These are phyloP conservation scores for Microcaecilia unicolor DNA, from an alignment of 2,797 vertebrate species.

Conservation along the genomic window DNA sequence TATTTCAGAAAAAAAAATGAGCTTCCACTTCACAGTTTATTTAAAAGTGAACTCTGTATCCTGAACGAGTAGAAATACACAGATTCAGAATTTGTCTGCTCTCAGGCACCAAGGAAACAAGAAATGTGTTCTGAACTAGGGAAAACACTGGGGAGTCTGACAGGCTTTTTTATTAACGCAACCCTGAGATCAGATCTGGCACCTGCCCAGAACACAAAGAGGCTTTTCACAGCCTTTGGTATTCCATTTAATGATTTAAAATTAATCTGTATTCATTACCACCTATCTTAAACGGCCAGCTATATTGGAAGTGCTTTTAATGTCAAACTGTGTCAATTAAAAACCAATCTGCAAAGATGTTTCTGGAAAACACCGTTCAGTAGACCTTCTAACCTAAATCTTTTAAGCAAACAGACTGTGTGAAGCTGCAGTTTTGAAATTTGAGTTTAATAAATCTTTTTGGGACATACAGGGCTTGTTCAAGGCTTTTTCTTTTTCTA, in stretches of 20 bases:
- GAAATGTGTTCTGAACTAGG: slow-evolving; percentile 48
- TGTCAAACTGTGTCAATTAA: slow-evolving; percentile 56
- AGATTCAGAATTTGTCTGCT: too few relatives aligned
- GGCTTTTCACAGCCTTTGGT: slow-evolving; percentile 34
- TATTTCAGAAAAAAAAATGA: too few relatives aligned
- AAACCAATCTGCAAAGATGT: slow-evolving; percentile 46
- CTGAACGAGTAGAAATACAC: too few relatives aligned
- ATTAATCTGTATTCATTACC: slow-evolving; percentile 57
- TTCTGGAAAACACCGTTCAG: slow-evolving; percentile 26
- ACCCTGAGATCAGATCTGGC: slow-evolving; percentile 21
- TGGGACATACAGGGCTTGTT: too few relatives aligned
- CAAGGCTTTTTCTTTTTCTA: too few relatives aligned
- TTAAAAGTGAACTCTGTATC: too few relatives aligned
- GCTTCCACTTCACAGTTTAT: too few relatives aligned
- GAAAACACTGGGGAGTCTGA: slow-evolving; percentile 35
- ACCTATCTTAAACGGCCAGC: slow-evolving; percentile 53
- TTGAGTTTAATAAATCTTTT: too few relatives aligned
- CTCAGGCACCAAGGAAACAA: too few relatives aligned
- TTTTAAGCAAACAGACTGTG: slow-evolving; percentile 33
- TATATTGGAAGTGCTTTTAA: slow-evolving; percentile 52
- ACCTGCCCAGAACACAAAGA: slow-evolving; percentile 37
- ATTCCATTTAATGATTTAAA: slow-evolving; percentile 37
- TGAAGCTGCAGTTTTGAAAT: too few relatives aligned
- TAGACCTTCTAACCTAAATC: slow-evolving; percentile 30
- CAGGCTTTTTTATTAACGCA: slow-evolving; percentile 39